Evolutionary conservation across 2,888 invertebrate genomes (phyloP).

Genomic region (Melangyna quadrimaculata): DNA sequence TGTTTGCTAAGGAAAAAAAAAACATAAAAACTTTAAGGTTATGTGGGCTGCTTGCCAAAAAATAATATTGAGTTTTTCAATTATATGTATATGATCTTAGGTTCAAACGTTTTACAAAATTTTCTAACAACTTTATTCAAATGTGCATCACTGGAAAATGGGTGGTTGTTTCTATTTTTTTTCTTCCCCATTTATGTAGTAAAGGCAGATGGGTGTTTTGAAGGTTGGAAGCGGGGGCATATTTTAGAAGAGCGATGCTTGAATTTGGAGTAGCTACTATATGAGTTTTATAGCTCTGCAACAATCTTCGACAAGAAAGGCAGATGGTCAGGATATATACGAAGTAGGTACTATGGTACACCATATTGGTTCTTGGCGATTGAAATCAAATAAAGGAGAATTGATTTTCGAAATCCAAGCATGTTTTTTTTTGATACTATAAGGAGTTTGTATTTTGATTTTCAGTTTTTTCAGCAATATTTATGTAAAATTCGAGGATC

Average conservation of each 20-base stretch:
- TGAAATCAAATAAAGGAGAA: constrained; percentile 27
- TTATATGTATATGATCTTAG: constrained; percentile 57
- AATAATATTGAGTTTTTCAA: constrained; percentile 70
- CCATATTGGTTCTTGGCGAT: constrained; percentile 22
- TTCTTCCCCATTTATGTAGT: not conserved
- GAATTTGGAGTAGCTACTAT: not conserved
- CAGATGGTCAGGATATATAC: constrained; percentile 4
- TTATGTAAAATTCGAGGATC: not conserved
- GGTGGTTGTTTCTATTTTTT: not conserved
- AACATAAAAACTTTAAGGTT: constrained; percentile 52
- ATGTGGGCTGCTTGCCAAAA: constrained; percentile 66
- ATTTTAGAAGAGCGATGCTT: not conserved
- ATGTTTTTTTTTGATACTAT: too few relatives aligned
- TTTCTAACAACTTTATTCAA: constrained; percentile 57
- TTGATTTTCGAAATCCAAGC: constrained; percentile 13
- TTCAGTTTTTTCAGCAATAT: too few relatives aligned
- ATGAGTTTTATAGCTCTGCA: constrained; percentile 7
- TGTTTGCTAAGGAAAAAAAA: constrained; percentile 19
- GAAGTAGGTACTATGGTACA: not conserved
- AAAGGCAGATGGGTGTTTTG: too few relatives aligned
- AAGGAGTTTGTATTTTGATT: constrained; percentile 12
- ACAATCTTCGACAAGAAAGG: not conserved
- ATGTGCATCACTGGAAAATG: constrained; percentile 31
- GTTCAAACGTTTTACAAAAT: constrained; percentile 65
- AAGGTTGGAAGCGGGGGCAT: too few relatives aligned